Evolutionary conservation across 2,113 vertebrate species (phyloP).

Genomic region (Marmota monax): DNA sequence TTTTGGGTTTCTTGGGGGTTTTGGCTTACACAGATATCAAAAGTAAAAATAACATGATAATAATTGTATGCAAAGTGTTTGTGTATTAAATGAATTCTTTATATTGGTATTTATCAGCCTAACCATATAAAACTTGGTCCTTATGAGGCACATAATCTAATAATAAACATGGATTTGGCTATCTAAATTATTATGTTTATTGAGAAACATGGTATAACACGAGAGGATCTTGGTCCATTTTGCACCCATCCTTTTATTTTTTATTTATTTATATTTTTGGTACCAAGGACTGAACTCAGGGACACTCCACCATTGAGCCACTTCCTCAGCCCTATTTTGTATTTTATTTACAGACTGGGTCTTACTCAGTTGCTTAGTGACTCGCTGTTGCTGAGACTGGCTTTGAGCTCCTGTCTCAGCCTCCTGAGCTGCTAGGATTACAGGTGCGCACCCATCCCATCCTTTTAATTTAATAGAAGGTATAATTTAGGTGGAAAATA

Average conservation of each 20-base stretch:
- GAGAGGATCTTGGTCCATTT: not conserved
- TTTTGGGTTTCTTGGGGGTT: not conserved
- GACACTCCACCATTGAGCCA: no score
- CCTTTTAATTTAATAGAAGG: conserved; percentile 25
- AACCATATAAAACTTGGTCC: not conserved
- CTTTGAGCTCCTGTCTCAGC: no score
- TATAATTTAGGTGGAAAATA: conserved; percentile 15
- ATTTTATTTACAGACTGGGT: no score
- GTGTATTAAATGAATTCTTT: conserved; percentile 26
- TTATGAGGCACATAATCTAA: not conserved
- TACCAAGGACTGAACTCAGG: no score
- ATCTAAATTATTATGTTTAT: conserved; percentile 2
- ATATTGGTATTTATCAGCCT: conserved; percentile 20
- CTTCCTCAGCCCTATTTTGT: no score
- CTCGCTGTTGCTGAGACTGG: no score
- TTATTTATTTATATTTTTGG: not conserved
- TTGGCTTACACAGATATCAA: not conserved
- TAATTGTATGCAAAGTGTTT: not conserved
- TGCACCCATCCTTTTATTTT: not conserved
- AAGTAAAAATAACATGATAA: not conserved
- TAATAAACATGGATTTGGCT: conserved; percentile 17
- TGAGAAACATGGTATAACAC: not conserved
- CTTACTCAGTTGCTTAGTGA: no score
- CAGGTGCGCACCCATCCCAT: not conserved
- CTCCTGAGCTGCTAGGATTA: no score